These are phyloP conservation scores for Crotalus viridis DNA, from an alignment of 2,113 vertebrate species.

Conservation along the genomic window DNA sequence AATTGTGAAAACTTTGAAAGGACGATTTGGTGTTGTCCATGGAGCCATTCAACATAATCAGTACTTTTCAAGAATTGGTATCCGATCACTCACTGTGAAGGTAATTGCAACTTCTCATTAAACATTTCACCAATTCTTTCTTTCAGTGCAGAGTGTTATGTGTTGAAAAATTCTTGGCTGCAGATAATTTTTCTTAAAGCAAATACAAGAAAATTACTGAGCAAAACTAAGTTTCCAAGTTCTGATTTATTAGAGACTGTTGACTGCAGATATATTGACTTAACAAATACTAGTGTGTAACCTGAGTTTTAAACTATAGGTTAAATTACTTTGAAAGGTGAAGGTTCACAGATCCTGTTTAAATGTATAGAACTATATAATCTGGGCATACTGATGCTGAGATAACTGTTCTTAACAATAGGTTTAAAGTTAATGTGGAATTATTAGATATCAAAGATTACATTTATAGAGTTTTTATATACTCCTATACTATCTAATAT, in stretches of 20 bases:
- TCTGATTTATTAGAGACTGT: constrained; percentile 24
- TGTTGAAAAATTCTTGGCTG: constrained; percentile 37
- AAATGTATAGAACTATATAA: constrained; percentile 33
- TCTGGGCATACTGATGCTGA: neutral
- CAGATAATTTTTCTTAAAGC: constrained; percentile 22
- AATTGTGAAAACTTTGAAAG: constrained; percentile 75
- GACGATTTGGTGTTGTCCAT: constrained; percentile 65
- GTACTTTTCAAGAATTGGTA: constrained; percentile 67
- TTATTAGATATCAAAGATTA: neutral
- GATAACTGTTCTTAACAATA: neutral
- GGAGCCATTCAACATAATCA: constrained; percentile 50
- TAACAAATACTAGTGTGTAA: constrained; percentile 41
- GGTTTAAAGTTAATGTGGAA: neutral
- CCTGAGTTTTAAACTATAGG: constrained; percentile 42
- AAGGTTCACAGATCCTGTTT: constrained; percentile 39
- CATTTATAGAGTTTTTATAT: neutral
- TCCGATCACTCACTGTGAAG: constrained; percentile 78
- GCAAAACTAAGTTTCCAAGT: constrained; percentile 32
- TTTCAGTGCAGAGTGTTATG: neutral
- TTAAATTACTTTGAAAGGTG: constrained; percentile 35
- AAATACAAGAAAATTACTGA: constrained; percentile 16
- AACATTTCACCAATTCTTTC: neutral
- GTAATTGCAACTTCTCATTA: constrained; percentile 69
- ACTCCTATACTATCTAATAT: neutral
- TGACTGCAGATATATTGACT: constrained; percentile 34